Base-by-base conservation (phyloP, 2,113 vertebrate species). In the Podocnemis expansa region DNA sequence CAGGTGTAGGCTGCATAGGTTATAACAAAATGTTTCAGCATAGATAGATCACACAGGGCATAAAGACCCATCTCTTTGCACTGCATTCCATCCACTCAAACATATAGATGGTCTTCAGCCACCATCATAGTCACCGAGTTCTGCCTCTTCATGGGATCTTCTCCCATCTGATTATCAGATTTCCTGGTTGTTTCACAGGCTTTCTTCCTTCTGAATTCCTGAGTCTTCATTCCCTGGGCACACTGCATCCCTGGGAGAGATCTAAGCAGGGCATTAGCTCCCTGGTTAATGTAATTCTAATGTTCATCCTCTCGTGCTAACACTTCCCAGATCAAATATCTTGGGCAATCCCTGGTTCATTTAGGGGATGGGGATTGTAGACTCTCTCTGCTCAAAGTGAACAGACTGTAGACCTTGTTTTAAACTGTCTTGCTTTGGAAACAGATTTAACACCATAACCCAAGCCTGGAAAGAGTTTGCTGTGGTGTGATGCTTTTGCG, bases 401-500 rank as follows among this genome's bases (percentile, higher is more conserved):
- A 70, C 84, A 88, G 90, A 93, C n/a, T 89, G 85, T 88, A 85
- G 60, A 70, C 84, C 70, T 95, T 31, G 38, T 75, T 94, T 94
- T 93, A 90, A 76, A 78, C n/a, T 0, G 1, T 1, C 1, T 91
- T 96, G 95, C 85, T 94, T 94, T 87, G 82, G 85, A 92, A 85
- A 49, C 80, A 67, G 80, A 80, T 55, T 93, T 97, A 96, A 97
- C 94, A 70, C 34, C 31, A 10, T 43, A 31, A 79, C n/a, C 55
- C 2, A 11, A 78, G 49, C 21, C 80, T 91, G 85, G 11, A 93
- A 29, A 38, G 70, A 2, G 5, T 93, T 91, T 96, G 96, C 92
- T 82, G 96, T 97, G 96, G 41, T 93, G 91, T 97, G 86, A 84
- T 94, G 87, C 2, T 93, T 94, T 93, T 86, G 63, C 88, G 84